Percentiles rank a stretch among this genome's conserved stretches.
Evolutionary conservation across 2,797 vertebrate species (phyloP).

Genomic region (Alcedo atthis): DNA sequence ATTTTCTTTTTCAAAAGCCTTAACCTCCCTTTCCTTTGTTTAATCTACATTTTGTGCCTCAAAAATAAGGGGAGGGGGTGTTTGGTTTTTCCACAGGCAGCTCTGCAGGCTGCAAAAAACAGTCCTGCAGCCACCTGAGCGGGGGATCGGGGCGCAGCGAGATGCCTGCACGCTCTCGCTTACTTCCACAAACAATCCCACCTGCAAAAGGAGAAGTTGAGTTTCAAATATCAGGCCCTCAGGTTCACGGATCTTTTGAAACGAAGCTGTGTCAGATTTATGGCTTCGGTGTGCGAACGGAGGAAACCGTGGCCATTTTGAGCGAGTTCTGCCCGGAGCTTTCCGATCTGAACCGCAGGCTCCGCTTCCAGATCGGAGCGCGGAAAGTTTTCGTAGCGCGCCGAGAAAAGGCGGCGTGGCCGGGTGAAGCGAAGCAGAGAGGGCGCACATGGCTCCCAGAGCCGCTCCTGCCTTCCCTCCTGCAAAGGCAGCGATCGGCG

Average conservation of each 20-base stretch:
- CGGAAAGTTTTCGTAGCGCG: slow-evolving; percentile 3
- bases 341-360: background rate
- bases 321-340: background rate
- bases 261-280: slow-evolving; percentile 57
- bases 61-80: background rate
- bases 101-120: slow-evolving; percentile 14
- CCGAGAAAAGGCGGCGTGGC: background rate
- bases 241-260: slow-evolving; percentile 35
- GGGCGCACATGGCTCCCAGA: background rate
- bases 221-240: slow-evolving; percentile 59
- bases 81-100: background rate
- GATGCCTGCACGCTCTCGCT: slow-evolving; percentile 46
- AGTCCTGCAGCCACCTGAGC: slow-evolving; percentile 57
- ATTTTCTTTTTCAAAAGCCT: background rate
- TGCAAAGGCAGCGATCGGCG: background rate
- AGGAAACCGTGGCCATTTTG: slow-evolving; percentile 54
- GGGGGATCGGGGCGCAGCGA: background rate
- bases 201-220: slow-evolving; percentile 54
- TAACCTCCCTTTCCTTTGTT: slow-evolving; percentile 46
- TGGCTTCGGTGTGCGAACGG: background rate
- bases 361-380: background rate
- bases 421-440: background rate
- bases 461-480: background rate
- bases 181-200: slow-evolving; percentile 66
- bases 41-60: slow-evolving; percentile 24